Evolutionary conservation across 2,888 invertebrate species (phyloP).

Genomic region (Hyles lineata): DNA sequence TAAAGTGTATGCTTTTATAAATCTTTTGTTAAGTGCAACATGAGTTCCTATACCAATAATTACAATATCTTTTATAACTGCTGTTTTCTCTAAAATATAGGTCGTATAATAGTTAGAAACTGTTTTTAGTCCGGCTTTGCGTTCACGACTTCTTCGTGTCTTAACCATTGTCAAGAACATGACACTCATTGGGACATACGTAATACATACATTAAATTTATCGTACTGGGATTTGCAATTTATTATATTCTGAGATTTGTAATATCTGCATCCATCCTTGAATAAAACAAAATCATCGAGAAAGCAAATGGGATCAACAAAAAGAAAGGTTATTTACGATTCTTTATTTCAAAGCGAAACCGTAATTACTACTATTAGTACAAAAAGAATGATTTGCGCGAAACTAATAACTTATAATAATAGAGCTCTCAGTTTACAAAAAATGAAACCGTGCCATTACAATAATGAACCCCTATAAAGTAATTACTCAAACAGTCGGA

Average conservation of each 20-base stretch:
- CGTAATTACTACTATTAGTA: slow-evolving; percentile 6
- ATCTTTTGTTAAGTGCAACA: too few relatives aligned
- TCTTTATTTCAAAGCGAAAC: not conserved
- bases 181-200: too few relatives aligned
- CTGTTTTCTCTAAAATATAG: not conserved
- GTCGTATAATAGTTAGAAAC: not conserved
- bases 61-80: too few relatives aligned
- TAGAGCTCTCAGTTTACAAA: slow-evolving; percentile 8
- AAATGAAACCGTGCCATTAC: slow-evolving; percentile 19
- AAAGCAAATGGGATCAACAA: slow-evolving; percentile 2
- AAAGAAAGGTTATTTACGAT: not conserved
- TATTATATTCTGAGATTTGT: not conserved
- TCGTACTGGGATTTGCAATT: not conserved
- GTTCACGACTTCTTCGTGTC: not conserved
- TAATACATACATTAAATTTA: not conserved
- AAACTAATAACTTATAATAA: slow-evolving; percentile 27
- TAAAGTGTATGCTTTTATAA: too few relatives aligned
- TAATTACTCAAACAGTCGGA: slow-evolving; percentile 36
- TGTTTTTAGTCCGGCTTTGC: not conserved
- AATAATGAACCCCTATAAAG: slow-evolving; percentile 29
- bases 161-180: not conserved
- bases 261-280: not conserved
- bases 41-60: too few relatives aligned
- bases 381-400: slow-evolving; percentile 16
- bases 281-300: not conserved